Evolutionary conservation across 30 jellyfish, hydroid and myxozoan genomes (phyloP).

Genomic region (Aurelia aurita): DNA sequence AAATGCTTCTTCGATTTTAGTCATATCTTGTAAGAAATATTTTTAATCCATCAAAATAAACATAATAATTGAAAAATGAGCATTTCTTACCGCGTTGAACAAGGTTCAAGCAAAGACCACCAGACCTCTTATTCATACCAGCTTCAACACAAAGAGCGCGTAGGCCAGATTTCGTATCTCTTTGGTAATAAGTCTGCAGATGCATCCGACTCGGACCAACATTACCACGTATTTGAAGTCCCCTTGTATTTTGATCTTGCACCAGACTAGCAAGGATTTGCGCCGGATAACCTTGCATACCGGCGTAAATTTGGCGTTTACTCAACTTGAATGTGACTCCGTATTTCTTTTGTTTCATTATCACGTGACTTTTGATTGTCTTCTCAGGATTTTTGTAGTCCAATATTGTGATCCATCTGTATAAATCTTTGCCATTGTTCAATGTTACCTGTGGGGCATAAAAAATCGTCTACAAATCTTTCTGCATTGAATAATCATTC

Average conservation of each 20-base stretch:
- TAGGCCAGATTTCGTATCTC: background rate
- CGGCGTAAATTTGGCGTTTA: background rate
- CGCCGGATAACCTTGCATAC: slow-evolving; percentile 38
- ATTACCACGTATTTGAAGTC: slow-evolving; percentile 11
- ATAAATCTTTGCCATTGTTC: background rate
- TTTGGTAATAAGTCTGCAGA: background rate
- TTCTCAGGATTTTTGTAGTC: background rate
- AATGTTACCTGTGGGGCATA: slow-evolving; percentile 1
- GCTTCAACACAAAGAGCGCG: slow-evolving; percentile 6
- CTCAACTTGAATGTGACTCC: slow-evolving; percentile 17
- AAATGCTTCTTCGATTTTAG: too few relatives aligned
- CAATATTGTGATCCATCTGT: slow-evolving; percentile 30
- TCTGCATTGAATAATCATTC: too few relatives aligned
- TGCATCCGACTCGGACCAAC: background rate
- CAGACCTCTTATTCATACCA: slow-evolving; percentile 3
- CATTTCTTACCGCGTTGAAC: slow-evolving; percentile 4
- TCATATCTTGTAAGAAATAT: too few relatives aligned
- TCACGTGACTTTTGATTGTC: slow-evolving; percentile 25
- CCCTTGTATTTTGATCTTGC: background rate
- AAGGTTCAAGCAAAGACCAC: background rate
- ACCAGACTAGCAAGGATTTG: background rate
- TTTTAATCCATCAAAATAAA: background rate
- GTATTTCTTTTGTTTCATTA: slow-evolving; percentile 9
- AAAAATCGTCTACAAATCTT: too few relatives aligned
- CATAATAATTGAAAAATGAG: background rate